Conservation (phyloP, 2,113 vertebrate genomes). For the Zonotrichia leucophrys region DNA sequence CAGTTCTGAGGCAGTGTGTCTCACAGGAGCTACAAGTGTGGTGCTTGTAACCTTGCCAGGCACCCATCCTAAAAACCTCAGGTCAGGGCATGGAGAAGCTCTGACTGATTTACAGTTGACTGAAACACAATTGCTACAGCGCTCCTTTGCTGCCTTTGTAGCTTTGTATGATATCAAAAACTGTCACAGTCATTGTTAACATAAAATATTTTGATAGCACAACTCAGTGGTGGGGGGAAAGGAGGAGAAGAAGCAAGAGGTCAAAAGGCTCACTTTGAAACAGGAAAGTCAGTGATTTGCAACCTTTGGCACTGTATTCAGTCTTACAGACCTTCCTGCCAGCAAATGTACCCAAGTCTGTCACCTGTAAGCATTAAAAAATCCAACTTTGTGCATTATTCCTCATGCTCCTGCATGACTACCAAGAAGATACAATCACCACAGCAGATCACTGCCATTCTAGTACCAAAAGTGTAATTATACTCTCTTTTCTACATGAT, state of each 20-base stretch:
- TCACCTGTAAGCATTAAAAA: not conserved
- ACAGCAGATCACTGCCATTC: not conserved
- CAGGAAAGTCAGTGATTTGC: not conserved
- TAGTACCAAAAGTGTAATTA: not conserved
- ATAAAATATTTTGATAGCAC: not conserved
- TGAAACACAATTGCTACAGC: not conserved
- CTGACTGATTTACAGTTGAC: not conserved
- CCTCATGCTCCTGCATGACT: not conserved
- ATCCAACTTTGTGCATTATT: not conserved
- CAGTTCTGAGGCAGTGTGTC: not conserved
- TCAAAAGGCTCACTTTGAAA: not conserved
- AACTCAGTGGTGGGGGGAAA: accelerated
- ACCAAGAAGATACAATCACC: not conserved
- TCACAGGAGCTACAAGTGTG: not conserved
- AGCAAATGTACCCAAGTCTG: not conserved
- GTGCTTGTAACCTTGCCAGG: not conserved
- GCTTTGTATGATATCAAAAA: not conserved
- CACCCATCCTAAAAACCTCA: not conserved
- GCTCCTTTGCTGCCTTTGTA: not conserved
- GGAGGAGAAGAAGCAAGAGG: not conserved
- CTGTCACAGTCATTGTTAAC: not conserved
- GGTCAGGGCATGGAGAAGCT: not conserved
- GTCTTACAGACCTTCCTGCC: not conserved
- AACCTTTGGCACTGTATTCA: not conserved
- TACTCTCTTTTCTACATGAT: not conserved